Conservation (phyloP, 2,113 vertebrate species). For the Rhinolophus sinicus region DNA sequence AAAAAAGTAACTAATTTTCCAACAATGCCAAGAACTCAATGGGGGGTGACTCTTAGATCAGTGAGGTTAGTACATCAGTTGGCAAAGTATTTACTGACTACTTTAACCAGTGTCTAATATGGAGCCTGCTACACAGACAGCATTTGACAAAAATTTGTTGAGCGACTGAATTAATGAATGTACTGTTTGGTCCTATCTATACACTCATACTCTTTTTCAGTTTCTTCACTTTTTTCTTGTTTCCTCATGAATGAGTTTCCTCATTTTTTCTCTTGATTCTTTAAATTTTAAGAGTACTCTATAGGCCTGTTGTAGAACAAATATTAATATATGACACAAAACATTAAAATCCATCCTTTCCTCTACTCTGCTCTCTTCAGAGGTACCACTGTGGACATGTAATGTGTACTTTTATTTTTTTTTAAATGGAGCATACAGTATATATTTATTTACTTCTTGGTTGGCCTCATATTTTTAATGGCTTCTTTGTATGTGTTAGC, state of each 20-base stretch:
- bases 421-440: not conserved
- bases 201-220: not conserved
- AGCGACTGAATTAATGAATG: not conserved
- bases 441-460: not conserved
- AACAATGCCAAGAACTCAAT: not conserved
- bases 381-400: not conserved
- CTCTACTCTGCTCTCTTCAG: not conserved
- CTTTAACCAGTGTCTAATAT: not conserved
- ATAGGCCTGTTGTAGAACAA: not conserved
- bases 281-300: not conserved
- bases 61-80: not conserved
- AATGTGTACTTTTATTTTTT: not conserved
- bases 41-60: not conserved
- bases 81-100: not conserved
- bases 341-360: not conserved
- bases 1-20: not conserved
- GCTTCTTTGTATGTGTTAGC: not conserved
- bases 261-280: not conserved
- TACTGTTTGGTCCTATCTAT: not conserved
- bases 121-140: not conserved
- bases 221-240: not conserved
- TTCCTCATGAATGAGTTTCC: not conserved
- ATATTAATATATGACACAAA: slow-evolving; percentile 4
- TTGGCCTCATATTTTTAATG: not conserved
- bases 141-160: not conserved